Base-by-base conservation (phyloP, 2,113 vertebrate species). In the Chaetorhynchus papuensis region DNA sequence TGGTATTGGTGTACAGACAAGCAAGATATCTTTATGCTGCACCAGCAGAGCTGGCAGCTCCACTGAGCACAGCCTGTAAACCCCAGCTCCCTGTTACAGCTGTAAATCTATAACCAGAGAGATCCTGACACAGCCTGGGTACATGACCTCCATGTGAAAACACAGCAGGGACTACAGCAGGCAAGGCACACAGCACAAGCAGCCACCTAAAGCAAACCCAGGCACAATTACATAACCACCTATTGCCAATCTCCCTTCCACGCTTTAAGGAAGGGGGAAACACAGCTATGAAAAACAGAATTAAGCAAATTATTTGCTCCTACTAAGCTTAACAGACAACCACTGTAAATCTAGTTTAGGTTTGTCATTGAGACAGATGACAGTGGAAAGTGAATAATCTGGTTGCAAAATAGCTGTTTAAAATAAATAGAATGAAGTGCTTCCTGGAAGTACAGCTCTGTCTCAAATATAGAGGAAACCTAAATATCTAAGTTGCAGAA, bases 261-360 rank as follows among this genome's bases (percentile, higher is more conserved):
- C 11, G 45, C 37, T 71, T 65, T 64, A 88, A 81, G 30, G 75
- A 83, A 72, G n/a, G 23, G 45, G 27, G 24, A 88, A 85, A 92
- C 0, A 0, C 18, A 44, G n/a, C 26, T 53, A 72, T 1, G 33
- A 64, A 37, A 44, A 68, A 26, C 7, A 78, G 23, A 50, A 84
- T 47, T 54, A 74, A 70, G 28, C 15, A 14, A 37, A 21, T 7
- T 8, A 75, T 72, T 70, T 71, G 50, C 15, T 78, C 49, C 35
- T 63, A 12, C n/a, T 50, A 81, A 54, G 23, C 16, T 70, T 69
- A 85, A 69, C 33, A 76, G 49, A 50, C 8, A 74, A 61, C 65
- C 15, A 21, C 20, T 44, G 35, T 1, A 37, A 8, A 33, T 18
- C 39, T 70, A 81, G 33, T 65, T 83, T 27, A 77, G 59, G 20